Evolutionary conservation across 2,888 invertebrate genomes (phyloP), one percentile per base, ranked within the genome.

Genomic region (Phymatocera aterrima): DNA sequence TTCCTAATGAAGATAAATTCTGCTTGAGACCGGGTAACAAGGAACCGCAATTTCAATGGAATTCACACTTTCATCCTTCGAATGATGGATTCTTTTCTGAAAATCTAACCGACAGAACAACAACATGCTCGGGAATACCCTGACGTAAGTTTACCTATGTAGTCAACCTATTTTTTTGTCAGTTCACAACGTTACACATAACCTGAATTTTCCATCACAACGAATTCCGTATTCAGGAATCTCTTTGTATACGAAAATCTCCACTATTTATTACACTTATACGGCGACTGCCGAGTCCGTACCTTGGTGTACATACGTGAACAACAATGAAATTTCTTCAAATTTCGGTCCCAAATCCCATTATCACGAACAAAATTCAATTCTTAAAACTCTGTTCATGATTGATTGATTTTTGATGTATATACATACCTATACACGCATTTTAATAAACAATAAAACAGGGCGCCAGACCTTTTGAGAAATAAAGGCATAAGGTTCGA

Each of bases 381-480:
- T n/a, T n/a, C n/a, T n/a, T n/a, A n/a, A n/a, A n/a, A n/a, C n/a
- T n/a, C n/a, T n/a, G n/a, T n/a, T n/a, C n/a, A n/a, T n/a, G n/a
- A n/a, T n/a, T n/a, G n/a, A n/a, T n/a, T n/a, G n/a, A n/a, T n/a
- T n/a, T n/a, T n/a, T n/a, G n/a, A n/a, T n/a, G n/a, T n/a, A n/a
- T n/a, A n/a, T n/a, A n/a, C n/a, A n/a, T n/a, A n/a, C n/a, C n/a
- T n/a, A n/a, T n/a, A n/a, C n/a, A n/a, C n/a, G n/a, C n/a, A n/a
- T n/a, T n/a, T n/a, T n/a, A n/a, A n/a, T n/a, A n/a, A n/a, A n/a
- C n/a, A n/a, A n/a, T n/a, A n/a, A n/a, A 70, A 31, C 60, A 90
- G 90, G 64, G 90, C 88, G 3, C 80, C 83, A 34, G 86, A 88
- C 80, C 82, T 90, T 5, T 77, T 90, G 57, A 78, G 84, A 78